Evolutionary conservation across 2,797 vertebrate genomes (phyloP).

Genomic region (Babyrousa celebensis): DNA sequence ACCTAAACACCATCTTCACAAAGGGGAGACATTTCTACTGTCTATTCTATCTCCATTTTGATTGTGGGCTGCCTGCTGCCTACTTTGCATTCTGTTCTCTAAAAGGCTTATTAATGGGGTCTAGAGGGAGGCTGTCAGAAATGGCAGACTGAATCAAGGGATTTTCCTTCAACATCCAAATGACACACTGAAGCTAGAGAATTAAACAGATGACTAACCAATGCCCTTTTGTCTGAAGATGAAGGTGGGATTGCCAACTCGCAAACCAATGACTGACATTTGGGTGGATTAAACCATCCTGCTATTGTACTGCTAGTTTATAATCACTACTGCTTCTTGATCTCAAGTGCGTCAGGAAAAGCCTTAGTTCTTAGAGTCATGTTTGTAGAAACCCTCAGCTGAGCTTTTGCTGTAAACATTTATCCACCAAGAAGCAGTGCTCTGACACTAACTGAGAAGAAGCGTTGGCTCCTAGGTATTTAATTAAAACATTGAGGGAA

Average conservation of each 20-base stretch:
- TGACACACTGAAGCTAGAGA: slow-evolving; percentile 92
- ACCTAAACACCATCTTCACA: slow-evolving; percentile 82
- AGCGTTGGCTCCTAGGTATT: slow-evolving; percentile 92
- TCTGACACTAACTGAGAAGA: slow-evolving; percentile 91
- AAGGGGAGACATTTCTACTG: slow-evolving; percentile 85
- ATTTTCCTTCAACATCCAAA: slow-evolving; percentile 93
- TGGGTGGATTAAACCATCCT: slow-evolving; percentile 92
- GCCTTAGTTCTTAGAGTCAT: slow-evolving; percentile 88
- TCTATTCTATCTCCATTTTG: slow-evolving; percentile 89
- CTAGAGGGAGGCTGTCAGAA: slow-evolving; percentile 93
- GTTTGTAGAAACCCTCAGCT: slow-evolving; percentile 91
- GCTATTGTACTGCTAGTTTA: slow-evolving; percentile 89
- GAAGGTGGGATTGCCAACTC: slow-evolving; percentile 92
- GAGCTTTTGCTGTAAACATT: slow-evolving; percentile 92
- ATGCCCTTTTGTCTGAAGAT: slow-evolving; percentile 92
- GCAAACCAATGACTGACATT: slow-evolving; percentile 92
- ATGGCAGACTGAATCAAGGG: slow-evolving; percentile 93
- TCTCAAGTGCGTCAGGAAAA: slow-evolving; percentile 90
- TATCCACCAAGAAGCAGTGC: slow-evolving; percentile 90
- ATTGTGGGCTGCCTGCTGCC: slow-evolving; percentile 90
- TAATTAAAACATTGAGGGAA: slow-evolving; percentile 94
- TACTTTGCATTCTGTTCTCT: slow-evolving; percentile 91
- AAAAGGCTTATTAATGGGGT: slow-evolving; percentile 93
- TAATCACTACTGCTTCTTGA: slow-evolving; percentile 91
- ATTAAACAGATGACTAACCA: slow-evolving; percentile 94